phyloP scores from a whole-genome alignment of 2,113 vertebrate genomes.

The Cisticola juncidis region DNA sequence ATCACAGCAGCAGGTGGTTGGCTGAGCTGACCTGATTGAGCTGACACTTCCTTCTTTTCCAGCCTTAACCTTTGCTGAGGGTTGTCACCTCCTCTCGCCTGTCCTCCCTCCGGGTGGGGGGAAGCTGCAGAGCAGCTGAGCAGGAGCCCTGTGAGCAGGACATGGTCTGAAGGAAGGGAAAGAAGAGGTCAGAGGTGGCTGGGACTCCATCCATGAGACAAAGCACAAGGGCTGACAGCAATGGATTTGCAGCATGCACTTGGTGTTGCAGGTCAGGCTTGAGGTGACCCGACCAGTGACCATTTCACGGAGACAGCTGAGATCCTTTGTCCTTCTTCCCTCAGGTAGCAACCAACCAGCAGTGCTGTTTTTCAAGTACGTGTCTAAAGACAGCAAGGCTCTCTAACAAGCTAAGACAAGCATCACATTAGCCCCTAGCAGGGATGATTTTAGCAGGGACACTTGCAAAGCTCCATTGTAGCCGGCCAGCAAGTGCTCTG shows the following conservation, averaged over 20 bases:
- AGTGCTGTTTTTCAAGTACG: not conserved
- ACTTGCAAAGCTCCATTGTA: not conserved
- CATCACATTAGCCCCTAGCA: conserved; percentile 28
- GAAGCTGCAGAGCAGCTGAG: not conserved
- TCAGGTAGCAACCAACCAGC: not conserved
- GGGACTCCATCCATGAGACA: not conserved
- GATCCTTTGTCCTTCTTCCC: not conserved
- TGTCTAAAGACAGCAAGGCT: conserved; percentile 32
- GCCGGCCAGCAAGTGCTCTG: not conserved
- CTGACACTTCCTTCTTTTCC: not conserved
- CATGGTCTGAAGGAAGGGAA: not conserved
- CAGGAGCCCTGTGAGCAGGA: not conserved
- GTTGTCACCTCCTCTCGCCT: not conserved
- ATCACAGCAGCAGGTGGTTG: not conserved
- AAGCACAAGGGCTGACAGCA: not conserved
- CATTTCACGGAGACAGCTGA: not conserved
- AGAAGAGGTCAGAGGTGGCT: not conserved
- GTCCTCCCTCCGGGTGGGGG: not conserved
- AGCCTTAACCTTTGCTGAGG: conserved; percentile 4
- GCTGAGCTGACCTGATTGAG: not conserved
- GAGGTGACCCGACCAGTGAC: not conserved
- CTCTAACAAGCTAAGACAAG: conserved; percentile 60
- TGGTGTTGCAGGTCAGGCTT: conserved; percentile 6
- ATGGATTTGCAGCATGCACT: not conserved
- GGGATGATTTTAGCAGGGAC: conserved; percentile 9